A percentile compares a stretch with the other conserved stretches of the same genome.
phyloP scores from a whole-genome alignment of 2,888 invertebrate genomes.

The Rhaphigaster nebulosa region DNA sequence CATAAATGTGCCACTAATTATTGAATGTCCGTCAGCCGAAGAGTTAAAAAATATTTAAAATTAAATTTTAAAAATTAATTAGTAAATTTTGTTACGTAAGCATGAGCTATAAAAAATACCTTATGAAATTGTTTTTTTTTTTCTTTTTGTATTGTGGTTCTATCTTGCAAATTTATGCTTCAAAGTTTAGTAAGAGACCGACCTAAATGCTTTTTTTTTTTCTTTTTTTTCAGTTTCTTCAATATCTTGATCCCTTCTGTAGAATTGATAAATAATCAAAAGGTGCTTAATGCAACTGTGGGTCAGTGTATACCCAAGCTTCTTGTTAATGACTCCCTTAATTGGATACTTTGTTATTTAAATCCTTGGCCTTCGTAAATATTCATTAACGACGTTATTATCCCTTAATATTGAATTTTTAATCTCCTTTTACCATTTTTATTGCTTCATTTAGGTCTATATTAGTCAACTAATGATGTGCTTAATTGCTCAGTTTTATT shows the following conservation, averaged over 20 bases:
- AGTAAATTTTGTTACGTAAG: no score
- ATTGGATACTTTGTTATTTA: slow-evolving; percentile 41
- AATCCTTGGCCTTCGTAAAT: background rate
- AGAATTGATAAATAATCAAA: background rate
- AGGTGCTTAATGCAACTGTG: background rate
- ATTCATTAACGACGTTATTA: slow-evolving; percentile 2
- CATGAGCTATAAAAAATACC: no score
- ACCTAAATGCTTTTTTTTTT: no score
- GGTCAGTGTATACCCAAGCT: background rate
- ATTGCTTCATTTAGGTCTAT: background rate
- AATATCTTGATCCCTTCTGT: background rate
- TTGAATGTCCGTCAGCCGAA: no score
- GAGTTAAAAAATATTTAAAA: no score
- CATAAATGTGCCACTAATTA: no score
- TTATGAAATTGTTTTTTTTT: no score
- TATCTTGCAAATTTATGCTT: no score
- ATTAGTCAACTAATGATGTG: background rate
- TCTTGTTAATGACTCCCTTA: background rate
- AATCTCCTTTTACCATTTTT: background rate
- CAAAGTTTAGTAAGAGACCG: no score
- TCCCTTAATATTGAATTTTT: background rate
- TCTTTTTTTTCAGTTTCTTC: background rate
- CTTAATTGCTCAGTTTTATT: background rate
- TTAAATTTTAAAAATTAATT: no score
- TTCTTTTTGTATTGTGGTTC: no score